These are phyloP conservation scores for Malacosoma neustria DNA, from an alignment of 2,888 invertebrate genomes.

Conservation along the genomic window DNA sequence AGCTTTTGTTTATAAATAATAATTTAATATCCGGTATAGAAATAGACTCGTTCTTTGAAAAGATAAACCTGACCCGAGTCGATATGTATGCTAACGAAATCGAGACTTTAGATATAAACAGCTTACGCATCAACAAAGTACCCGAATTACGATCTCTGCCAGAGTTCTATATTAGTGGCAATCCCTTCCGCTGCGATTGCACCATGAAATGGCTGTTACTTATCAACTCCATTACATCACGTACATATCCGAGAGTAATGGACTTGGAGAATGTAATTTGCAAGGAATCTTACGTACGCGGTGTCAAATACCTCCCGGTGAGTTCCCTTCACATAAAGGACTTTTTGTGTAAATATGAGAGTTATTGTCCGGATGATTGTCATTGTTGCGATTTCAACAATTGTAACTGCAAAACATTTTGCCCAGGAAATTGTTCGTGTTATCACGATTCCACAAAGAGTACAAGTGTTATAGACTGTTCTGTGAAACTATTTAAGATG, in stretches of 20 bases:
- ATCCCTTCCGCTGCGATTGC: slow-evolving; percentile 96
- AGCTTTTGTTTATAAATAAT: slow-evolving; percentile 90
- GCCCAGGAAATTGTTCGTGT: slow-evolving; percentile 94
- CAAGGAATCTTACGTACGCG: slow-evolving; percentile 87
- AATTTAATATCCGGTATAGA: slow-evolving; percentile 88
- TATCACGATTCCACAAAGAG: slow-evolving; percentile 95
- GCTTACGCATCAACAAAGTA: slow-evolving; percentile 83
- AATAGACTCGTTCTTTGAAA: slow-evolving; percentile 89
- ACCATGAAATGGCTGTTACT: slow-evolving; percentile 96
- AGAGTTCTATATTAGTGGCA: slow-evolving; percentile 93
- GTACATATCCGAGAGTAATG: slow-evolving; percentile 90
- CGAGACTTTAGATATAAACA: slow-evolving; percentile 86
- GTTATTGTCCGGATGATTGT: slow-evolving; percentile 92
- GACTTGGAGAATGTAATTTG: slow-evolving; percentile 92
- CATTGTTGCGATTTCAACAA: slow-evolving; percentile 96
- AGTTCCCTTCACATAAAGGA: slow-evolving; percentile 85
- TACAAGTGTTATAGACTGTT: slow-evolving; percentile 94
- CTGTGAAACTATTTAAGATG: slow-evolving; percentile 81
- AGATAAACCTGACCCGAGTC: slow-evolving; percentile 87
- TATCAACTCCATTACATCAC: slow-evolving; percentile 87
- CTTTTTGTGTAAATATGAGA: slow-evolving; percentile 92
- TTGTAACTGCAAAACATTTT: slow-evolving; percentile 96
- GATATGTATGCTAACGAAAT: slow-evolving; percentile 93
- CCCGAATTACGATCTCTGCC: slow-evolving; percentile 82
- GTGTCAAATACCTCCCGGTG: slow-evolving; percentile 85